Percentiles rank a stretch among this genome's conserved stretches.
Conservation (phyloP, 2,888 invertebrate species). For the Agriotes lineatus region DNA sequence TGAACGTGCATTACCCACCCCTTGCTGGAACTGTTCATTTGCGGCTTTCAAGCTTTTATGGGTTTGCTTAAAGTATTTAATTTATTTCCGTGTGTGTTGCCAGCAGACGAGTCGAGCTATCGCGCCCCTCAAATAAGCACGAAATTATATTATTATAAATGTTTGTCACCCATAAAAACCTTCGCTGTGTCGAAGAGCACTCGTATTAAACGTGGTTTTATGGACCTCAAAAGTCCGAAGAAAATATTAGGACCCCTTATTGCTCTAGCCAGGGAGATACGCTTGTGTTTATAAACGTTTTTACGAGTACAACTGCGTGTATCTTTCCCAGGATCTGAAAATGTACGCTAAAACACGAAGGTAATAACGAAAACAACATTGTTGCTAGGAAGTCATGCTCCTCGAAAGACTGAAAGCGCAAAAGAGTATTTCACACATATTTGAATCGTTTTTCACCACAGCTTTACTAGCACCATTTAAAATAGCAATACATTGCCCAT, state of each 20-base stretch:
- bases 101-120: background rate
- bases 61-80: constrained; percentile 27
- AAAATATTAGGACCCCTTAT: constrained; percentile 17
- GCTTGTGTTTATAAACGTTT: constrained; percentile 18
- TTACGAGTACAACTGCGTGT: constrained; percentile 6
- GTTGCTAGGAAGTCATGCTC: no score
- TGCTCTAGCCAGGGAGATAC: constrained; percentile 5
- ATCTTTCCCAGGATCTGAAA: background rate
- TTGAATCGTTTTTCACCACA: no score
- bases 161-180: constrained; percentile 11
- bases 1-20: constrained; percentile 27
- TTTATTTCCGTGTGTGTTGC: constrained; percentile 5
- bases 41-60: constrained; percentile 28
- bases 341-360: background rate
- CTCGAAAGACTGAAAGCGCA: no score
- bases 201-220: constrained; percentile 18
- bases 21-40: constrained; percentile 8
- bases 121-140: background rate
- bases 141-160: constrained; percentile 15
- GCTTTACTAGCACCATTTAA: no score
- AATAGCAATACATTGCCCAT: no score
- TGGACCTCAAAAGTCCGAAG: constrained; percentile 9
- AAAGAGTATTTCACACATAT: no score
- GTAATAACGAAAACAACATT: background rate
- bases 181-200: constrained; percentile 7